Evolutionary conservation across 2,888 invertebrate species (phyloP).

Genomic region (Drosophila limbata): DNA sequence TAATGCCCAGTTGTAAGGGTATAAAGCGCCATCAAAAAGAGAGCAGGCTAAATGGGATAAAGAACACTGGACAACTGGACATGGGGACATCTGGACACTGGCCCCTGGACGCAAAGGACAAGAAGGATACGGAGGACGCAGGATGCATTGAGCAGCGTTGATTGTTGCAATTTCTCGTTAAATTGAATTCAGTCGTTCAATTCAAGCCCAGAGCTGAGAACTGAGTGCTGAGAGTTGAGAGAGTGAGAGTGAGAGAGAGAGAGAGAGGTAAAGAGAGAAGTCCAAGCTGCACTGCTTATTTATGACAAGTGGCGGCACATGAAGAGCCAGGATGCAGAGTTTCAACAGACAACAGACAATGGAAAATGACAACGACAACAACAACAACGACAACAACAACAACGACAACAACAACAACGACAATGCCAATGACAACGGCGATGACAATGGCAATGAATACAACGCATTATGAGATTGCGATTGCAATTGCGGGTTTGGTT

Average conservation of each 20-base stretch:
- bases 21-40: neutral
- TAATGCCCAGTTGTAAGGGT: neutral
- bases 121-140: neutral
- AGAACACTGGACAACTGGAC: neutral
- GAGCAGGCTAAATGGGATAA: constrained; percentile 25
- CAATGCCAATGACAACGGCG: constrained; percentile 42
- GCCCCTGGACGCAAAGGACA: neutral
- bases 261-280: neutral
- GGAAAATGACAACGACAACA: constrained; percentile 25
- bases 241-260: neutral
- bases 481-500: constrained; percentile 53
- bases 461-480: constrained; percentile 66
- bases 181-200: constrained; percentile 77
- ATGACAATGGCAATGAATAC: constrained; percentile 63
- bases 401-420: constrained; percentile 7
- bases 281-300: constrained; percentile 57
- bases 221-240: constrained; percentile 17
- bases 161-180: constrained; percentile 81
- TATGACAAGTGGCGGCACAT: constrained; percentile 56
- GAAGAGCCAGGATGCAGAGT: constrained; percentile 5
- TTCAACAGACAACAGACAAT: constrained; percentile 18
- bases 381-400: neutral
- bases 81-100: neutral
- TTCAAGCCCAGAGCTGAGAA: constrained; percentile 38
- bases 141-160: constrained; percentile 62